Conservation (phyloP, 1,140 invertebrate species). For the Apis florea region DNA sequence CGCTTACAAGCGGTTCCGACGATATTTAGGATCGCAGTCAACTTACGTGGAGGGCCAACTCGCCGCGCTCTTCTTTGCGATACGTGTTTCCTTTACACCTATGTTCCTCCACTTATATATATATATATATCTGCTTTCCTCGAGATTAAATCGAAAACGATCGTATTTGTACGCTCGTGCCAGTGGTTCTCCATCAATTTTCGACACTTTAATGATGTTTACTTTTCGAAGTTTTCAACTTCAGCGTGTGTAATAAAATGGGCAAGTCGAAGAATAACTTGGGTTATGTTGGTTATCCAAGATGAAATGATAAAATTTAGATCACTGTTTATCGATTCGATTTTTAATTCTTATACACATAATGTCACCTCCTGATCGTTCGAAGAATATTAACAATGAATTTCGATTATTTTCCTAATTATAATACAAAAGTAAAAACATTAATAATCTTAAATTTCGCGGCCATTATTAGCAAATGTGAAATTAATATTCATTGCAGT, state of each 20-base stretch:
- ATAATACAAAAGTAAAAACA: constrained; percentile 6
- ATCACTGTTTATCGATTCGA: too few relatives aligned
- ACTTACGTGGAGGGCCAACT: constrained; percentile 20
- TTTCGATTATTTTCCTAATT: neutral
- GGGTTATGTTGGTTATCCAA: too few relatives aligned
- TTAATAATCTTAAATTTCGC: neutral
- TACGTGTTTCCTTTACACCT: neutral
- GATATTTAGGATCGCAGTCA: constrained; percentile 42
- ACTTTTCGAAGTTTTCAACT: neutral
- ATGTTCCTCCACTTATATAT: neutral
- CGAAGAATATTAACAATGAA: neutral
- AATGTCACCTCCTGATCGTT: neutral
- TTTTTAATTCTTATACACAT: neutral
- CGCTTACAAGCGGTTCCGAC: constrained; percentile 24
- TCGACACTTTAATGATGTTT: constrained; percentile 38
- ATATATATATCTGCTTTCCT: neutral
- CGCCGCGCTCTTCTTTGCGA: neutral
- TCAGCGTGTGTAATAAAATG: too few relatives aligned
- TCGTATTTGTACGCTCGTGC: constrained; percentile 17
- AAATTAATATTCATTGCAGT: neutral
- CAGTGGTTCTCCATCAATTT: constrained; percentile 14
- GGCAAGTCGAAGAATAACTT: too few relatives aligned
- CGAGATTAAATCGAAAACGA: constrained; percentile 21
- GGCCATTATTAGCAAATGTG: neutral
- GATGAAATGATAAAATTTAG: too few relatives aligned